Evolutionary conservation across 2,888 invertebrate genomes (phyloP).

Genomic region (Polylopha cassiicola): DNA sequence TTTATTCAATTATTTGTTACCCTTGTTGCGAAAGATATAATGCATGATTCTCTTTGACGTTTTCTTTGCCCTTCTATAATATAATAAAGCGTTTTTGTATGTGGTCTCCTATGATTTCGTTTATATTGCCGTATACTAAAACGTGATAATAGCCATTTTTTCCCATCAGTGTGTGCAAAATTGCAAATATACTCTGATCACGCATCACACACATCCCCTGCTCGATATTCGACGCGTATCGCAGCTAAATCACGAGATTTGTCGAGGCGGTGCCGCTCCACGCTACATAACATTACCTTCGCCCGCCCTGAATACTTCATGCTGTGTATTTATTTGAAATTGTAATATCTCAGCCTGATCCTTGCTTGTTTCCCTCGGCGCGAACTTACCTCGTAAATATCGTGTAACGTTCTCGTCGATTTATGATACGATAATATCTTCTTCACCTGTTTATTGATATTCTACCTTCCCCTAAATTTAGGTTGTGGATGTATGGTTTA

Average conservation of each 20-base stretch:
- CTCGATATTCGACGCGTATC: slow-evolving; percentile 73
- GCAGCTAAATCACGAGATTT: slow-evolving; percentile 76
- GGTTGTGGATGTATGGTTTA: slow-evolving; percentile 14
- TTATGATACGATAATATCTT: slow-evolving; percentile 60
- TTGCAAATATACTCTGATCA: slow-evolving; percentile 72
- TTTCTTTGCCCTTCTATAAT: slow-evolving; percentile 6
- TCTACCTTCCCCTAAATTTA: slow-evolving; percentile 19
- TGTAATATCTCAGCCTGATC: slow-evolving; percentile 72
- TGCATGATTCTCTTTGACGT: slow-evolving; percentile 9
- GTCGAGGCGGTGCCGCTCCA: slow-evolving; percentile 65
- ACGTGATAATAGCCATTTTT: slow-evolving; percentile 57
- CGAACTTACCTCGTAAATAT: slow-evolving; percentile 68
- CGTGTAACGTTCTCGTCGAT: slow-evolving; percentile 61
- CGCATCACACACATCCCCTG: slow-evolving; percentile 65
- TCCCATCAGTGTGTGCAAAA: slow-evolving; percentile 66
- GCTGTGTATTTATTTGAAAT: slow-evolving; percentile 74
- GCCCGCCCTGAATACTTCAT: slow-evolving; percentile 74
- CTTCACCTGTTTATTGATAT: slow-evolving; percentile 35
- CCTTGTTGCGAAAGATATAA: slow-evolving; percentile 9
- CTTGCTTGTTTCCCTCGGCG: slow-evolving; percentile 64
- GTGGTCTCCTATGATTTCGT: too few relatives aligned
- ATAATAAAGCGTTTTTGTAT: background rate
- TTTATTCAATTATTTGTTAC: slow-evolving; percentile 17
- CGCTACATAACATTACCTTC: slow-evolving; percentile 72
- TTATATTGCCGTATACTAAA: too few relatives aligned